phyloP scores from a whole-genome alignment of 30 jellyfish, hydroid and myxozoan species.

The Catostylus mosaicus region DNA sequence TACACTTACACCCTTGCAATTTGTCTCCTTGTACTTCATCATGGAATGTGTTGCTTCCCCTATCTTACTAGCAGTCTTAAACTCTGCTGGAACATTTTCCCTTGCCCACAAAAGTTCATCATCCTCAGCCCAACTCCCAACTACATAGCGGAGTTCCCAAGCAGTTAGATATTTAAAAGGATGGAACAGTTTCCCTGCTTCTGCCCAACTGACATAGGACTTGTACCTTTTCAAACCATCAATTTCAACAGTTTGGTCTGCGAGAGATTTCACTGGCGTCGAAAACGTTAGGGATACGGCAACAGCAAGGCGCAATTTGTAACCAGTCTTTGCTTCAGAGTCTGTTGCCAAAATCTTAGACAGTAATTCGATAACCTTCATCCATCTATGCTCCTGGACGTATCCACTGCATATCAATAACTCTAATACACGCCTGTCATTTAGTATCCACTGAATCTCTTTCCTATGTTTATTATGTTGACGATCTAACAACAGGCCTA shows the following conservation, averaged over 20 bases:
- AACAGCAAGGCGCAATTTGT: conserved; percentile 27
- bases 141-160: conserved; percentile 50
- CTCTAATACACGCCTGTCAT: conserved; percentile 7
- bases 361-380: conserved; percentile 1
- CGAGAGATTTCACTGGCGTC: conserved; percentile 37
- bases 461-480: neutral
- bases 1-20: conserved; percentile 35
- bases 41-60: conserved; percentile 59
- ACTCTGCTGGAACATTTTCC: conserved; percentile 20
- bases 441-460: conserved; percentile 4
- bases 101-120: conserved; percentile 55
- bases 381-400: conserved; percentile 50
- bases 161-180: conserved; percentile 1
- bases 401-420: conserved; percentile 36
- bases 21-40: conserved; percentile 33
- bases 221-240: conserved; percentile 29
- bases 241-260: conserved; percentile 6
- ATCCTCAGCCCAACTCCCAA: conserved; percentile 56
- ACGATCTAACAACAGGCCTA: neutral
- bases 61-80: conserved; percentile 8
- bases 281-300: conserved; percentile 51
- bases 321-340: conserved; percentile 11
- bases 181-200: conserved; percentile 16
- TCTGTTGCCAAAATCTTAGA: neutral
- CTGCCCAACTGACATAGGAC: conserved; percentile 22